Evolutionary conservation across 2,113 vertebrate genomes (phyloP).

Genomic region (Taxidea taxus): DNA sequence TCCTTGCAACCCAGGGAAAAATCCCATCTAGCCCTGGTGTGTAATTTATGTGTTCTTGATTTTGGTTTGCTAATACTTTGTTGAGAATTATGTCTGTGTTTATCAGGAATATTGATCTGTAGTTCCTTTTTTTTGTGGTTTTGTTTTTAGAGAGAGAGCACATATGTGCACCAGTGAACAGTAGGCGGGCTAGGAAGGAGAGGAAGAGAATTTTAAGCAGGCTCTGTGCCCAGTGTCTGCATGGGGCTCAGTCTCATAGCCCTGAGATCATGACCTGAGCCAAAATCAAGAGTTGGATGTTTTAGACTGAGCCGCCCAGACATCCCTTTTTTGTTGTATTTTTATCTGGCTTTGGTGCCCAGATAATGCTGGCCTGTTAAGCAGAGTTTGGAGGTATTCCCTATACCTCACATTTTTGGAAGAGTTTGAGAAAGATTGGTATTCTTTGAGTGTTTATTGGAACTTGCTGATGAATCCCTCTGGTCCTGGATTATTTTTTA

Average conservation of each 20-base stretch:
- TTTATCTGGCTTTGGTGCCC: neutral
- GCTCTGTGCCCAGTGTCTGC: neutral
- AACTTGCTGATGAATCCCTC: neutral
- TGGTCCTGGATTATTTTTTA: neutral
- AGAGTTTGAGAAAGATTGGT: neutral
- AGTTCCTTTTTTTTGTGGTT: neutral
- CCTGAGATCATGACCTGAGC: neutral
- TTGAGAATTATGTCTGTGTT: neutral
- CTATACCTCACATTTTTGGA: neutral
- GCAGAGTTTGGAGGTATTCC: neutral
- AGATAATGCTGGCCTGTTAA: neutral
- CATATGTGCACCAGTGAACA: fast-evolving
- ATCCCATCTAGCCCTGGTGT: neutral
- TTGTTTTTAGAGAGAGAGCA: neutral
- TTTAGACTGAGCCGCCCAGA: neutral
- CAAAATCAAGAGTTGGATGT: neutral
- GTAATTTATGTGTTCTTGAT: neutral
- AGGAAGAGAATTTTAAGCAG: neutral
- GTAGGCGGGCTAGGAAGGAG: neutral
- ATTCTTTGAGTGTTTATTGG: neutral
- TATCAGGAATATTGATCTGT: neutral
- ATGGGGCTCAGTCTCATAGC: neutral
- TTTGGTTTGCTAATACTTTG: neutral
- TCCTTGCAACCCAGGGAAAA: neutral
- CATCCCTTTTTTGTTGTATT: neutral